These are phyloP conservation scores for Eledona agricola DNA, from an alignment of 2,888 invertebrate genomes.

Conservation along the genomic window DNA sequence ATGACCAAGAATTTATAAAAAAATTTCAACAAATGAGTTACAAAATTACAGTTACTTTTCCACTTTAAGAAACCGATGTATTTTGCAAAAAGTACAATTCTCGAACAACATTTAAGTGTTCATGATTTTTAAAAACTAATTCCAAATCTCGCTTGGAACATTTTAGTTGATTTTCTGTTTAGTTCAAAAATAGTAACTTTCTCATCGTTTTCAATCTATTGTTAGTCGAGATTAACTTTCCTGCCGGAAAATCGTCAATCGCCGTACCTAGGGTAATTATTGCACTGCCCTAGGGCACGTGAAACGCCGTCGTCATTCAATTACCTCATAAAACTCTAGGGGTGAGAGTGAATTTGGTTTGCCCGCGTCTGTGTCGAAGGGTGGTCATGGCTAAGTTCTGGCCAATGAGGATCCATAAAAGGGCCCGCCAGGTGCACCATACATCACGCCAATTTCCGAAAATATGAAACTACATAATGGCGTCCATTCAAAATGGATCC, in stretches of 20 bases:
- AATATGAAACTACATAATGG: slow-evolving; percentile 19
- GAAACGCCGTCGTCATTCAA: slow-evolving; percentile 24
- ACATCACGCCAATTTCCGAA: slow-evolving; percentile 20
- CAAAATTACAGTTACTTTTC: no score
- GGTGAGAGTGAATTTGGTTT: slow-evolving; percentile 18
- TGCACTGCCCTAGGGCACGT: slow-evolving; percentile 14
- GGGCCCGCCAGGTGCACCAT: slow-evolving; percentile 16
- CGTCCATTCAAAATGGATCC: not conserved
- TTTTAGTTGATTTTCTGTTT: no score
- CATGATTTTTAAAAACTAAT: no score
- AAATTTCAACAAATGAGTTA: no score
- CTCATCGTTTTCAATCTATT: not conserved
- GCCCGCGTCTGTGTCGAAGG: slow-evolving; percentile 11
- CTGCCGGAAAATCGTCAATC: slow-evolving; percentile 4
- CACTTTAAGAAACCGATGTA: no score
- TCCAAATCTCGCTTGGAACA: no score
- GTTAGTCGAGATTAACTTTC: slow-evolving; percentile 12
- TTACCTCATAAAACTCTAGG: slow-evolving; percentile 23
- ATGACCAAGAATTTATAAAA: no score
- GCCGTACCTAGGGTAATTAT: slow-evolving; percentile 19
- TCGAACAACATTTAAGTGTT: no score
- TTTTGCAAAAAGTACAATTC: no score
- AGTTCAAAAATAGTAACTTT: no score
- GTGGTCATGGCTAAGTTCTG: slow-evolving; percentile 5
- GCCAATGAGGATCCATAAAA: slow-evolving; percentile 16